Percentiles rank a stretch among this genome's conserved stretches.
phyloP scores from a whole-genome alignment of 2,797 vertebrate genomes.

The Eulemur mongoz region DNA sequence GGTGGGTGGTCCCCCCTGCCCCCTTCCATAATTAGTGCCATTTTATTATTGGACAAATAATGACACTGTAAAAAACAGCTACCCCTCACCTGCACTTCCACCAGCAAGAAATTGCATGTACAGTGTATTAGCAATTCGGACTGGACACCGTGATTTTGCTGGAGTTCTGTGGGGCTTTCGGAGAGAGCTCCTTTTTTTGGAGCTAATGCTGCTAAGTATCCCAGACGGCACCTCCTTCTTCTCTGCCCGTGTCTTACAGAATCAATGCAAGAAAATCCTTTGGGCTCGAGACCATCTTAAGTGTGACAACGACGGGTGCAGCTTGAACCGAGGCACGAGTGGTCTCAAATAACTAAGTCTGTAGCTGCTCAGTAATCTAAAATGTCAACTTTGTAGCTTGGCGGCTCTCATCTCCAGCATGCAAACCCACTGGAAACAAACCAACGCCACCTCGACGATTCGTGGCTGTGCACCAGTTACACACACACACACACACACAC shows the following conservation, averaged over 20 bases:
- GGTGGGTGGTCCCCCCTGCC: rapidly evolving
- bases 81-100: background rate
- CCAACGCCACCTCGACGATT: rapidly evolving
- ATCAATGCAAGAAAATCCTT: background rate
- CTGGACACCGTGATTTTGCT: background rate
- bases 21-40: background rate
- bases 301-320: background rate
- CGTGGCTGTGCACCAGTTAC: background rate
- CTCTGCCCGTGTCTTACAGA: background rate
- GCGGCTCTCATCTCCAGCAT: rapidly evolving
- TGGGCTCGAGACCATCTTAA: rapidly evolving
- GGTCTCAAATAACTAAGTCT: background rate
- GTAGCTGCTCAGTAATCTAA: background rate
- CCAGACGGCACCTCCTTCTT: rapidly evolving
- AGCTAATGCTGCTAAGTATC: background rate
- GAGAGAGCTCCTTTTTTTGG: background rate
- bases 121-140: rapidly evolving
- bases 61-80: background rate
- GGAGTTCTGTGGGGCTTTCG: background rate
- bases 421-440: background rate
- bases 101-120: background rate
- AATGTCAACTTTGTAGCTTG: background rate
- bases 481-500: background rate
- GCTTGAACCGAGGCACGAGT: rapidly evolving
- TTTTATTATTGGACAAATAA: background rate